Percentiles rank a stretch among this genome's conserved stretches.
phyloP scores from a whole-genome alignment of 2,113 vertebrate genomes.

The Seriola quinqueradiata region DNA sequence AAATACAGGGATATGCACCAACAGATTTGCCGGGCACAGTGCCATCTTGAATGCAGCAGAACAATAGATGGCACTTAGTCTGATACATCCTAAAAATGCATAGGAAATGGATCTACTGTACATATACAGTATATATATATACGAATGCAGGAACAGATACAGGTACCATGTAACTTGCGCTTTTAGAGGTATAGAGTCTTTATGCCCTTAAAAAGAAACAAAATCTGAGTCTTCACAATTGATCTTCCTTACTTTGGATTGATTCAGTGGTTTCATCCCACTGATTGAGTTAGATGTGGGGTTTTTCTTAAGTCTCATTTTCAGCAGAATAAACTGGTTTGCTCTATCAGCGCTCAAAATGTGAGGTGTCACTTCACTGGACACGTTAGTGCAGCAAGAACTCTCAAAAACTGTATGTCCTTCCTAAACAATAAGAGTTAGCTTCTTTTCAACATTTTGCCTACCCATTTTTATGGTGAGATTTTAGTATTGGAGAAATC shows the following conservation, averaged over 20 bases:
- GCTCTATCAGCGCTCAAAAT: constrained; percentile 14
- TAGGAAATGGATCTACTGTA: not conserved
- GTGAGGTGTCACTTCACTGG: constrained; percentile 15
- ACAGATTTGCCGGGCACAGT: constrained; percentile 21
- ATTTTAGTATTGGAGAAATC: constrained; percentile 14
- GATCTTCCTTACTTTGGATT: not conserved
- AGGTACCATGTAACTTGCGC: not conserved
- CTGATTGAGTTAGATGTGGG: constrained; percentile 10
- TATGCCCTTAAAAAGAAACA: constrained; percentile 5
- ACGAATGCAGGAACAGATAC: not conserved
- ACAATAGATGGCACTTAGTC: constrained; percentile 17
- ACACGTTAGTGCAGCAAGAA: not conserved
- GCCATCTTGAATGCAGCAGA: constrained; percentile 11
- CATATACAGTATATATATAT: not conserved
- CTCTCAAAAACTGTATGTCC: not conserved
- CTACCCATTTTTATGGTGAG: constrained; percentile 4
- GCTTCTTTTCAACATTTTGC: constrained; percentile 4
- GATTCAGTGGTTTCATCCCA: not conserved
- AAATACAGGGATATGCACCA: not conserved
- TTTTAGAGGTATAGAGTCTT: not conserved
- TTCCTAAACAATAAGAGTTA: constrained; percentile 1
- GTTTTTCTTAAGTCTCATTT: constrained; percentile 26
- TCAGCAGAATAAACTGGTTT: constrained; percentile 4
- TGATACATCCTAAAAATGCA: not conserved
- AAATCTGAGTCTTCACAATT: not conserved